A percentile compares a stretch with the other conserved stretches of the same genome.
These are phyloP conservation scores for Pilophorus perplexus DNA, from an alignment of 2,888 invertebrate species.

Conservation along the genomic window DNA sequence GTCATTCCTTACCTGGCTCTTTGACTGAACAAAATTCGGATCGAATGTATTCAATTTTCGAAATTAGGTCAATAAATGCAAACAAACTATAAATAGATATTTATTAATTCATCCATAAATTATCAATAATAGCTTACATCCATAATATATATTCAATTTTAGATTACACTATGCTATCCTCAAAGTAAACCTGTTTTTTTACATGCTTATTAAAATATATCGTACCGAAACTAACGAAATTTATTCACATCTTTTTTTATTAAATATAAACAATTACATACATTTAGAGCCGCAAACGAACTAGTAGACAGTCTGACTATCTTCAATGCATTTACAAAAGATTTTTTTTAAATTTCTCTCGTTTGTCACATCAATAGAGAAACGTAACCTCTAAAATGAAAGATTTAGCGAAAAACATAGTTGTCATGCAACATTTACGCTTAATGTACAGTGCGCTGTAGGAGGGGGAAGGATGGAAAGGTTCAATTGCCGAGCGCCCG, in stretches of 20 bases:
- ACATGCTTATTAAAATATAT: slow-evolving; percentile 26
- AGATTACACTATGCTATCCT: slow-evolving; percentile 8
- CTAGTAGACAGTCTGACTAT: neutral
- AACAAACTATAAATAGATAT: slow-evolving; percentile 16
- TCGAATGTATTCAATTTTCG: too few relatives aligned
- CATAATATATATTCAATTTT: neutral
- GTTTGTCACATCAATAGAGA: too few relatives aligned
- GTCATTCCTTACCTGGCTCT: too few relatives aligned
- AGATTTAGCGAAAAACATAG: too few relatives aligned
- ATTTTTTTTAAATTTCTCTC: too few relatives aligned
- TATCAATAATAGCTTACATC: neutral
- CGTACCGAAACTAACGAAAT: slow-evolving; percentile 1
- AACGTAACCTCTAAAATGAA: too few relatives aligned
- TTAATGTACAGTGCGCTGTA: too few relatives aligned
- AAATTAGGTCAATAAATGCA: neutral
- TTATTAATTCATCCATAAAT: slow-evolving; percentile 22
- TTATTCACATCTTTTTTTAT: neutral
- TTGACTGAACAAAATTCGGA: too few relatives aligned
- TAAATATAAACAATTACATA: neutral
- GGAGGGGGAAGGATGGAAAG: too few relatives aligned
- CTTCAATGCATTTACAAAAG: too few relatives aligned
- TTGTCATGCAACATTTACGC: too few relatives aligned
- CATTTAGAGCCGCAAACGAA: slow-evolving; percentile 5
- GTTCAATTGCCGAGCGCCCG: too few relatives aligned
- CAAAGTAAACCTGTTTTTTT: slow-evolving; percentile 5